Percentiles rank a stretch among this genome's conserved stretches.
phyloP scores from a whole-genome alignment of 2,888 invertebrate genomes.

The Beris morrisii region DNA sequence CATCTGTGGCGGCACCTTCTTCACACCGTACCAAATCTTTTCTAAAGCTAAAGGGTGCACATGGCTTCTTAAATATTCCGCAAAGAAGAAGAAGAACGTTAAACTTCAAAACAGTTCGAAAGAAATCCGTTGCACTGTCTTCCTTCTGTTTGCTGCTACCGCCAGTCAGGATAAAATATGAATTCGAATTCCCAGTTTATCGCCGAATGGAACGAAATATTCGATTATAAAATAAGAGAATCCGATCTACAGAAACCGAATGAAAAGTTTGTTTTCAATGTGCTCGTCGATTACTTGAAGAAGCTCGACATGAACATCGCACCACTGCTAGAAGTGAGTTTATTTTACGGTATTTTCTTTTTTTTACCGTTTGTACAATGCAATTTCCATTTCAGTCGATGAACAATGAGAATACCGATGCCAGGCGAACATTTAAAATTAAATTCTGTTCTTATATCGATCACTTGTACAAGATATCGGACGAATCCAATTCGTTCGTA shows the following conservation, averaged over 20 bases:
- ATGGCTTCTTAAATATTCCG: no score
- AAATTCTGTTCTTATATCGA: constrained; percentile 33
- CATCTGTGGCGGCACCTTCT: no score
- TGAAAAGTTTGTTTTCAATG: constrained; percentile 34
- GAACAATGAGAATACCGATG: constrained; percentile 8
- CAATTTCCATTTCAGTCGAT: neutral
- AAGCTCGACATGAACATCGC: constrained; percentile 31
- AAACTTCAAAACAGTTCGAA: no score
- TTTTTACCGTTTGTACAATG: neutral
- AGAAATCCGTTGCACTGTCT: no score
- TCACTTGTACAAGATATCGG: constrained; percentile 35
- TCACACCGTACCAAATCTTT: no score
- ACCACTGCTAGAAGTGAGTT: constrained; percentile 16
- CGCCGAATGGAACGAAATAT: constrained; percentile 34
- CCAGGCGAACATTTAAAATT: constrained; percentile 23
- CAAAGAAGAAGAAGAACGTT: no score
- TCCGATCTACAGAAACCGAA: constrained; percentile 33
- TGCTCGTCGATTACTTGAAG: constrained; percentile 32
- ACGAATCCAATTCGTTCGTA: constrained; percentile 26
- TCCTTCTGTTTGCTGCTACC: no score
- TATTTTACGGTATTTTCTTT: neutral
- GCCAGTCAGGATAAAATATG: constrained; percentile 18
- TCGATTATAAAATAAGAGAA: constrained; percentile 34
- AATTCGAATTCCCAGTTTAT: constrained; percentile 32
- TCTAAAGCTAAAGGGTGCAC: no score